Conservation (phyloP, 2,888 invertebrate genomes). For the Odontocolon sp. region DNA sequence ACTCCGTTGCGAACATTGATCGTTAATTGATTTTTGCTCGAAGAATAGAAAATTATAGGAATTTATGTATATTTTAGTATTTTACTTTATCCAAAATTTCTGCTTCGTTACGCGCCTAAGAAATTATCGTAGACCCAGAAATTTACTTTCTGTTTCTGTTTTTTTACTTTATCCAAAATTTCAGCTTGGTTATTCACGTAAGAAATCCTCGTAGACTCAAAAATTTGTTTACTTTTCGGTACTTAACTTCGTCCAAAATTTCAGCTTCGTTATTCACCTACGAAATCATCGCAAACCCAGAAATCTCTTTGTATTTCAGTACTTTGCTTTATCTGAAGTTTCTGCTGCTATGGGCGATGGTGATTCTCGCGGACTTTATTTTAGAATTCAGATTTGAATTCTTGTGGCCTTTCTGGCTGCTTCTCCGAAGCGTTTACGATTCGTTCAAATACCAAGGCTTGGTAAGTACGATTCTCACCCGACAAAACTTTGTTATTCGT, state of each 20-base stretch:
- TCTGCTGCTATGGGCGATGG: slow-evolving; percentile 96
- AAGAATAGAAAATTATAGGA: too few species aligned
- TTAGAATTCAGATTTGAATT: slow-evolving; percentile 99
- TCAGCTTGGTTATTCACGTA: too few species aligned
- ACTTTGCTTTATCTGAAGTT: slow-evolving; percentile 97
- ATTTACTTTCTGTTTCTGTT: too few species aligned
- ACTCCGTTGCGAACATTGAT: too few species aligned
- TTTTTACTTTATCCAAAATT: too few species aligned
- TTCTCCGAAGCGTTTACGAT: slow-evolving; percentile 97
- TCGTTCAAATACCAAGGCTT: slow-evolving; percentile 99
- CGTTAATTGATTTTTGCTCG: too few species aligned
- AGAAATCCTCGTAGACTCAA: too few species aligned
- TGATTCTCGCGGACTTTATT: slow-evolving; percentile 97
- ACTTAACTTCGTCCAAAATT: too few species aligned
- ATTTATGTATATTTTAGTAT: neutral
- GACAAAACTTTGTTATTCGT: neutral
- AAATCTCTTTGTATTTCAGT: slow-evolving; percentile 85
- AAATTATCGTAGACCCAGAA: too few species aligned
- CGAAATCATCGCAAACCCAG: slow-evolving; percentile 30
- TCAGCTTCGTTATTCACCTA: neutral
- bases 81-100: neutral
- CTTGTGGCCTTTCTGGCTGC: slow-evolving; percentile 99
- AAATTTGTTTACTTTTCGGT: too few species aligned
- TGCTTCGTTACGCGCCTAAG: too few species aligned
- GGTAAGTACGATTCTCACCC: slow-evolving; percentile 84